Base-by-base conservation (phyloP, 2,113 vertebrate species). In the Tenebrosternarchus preto region DNA sequence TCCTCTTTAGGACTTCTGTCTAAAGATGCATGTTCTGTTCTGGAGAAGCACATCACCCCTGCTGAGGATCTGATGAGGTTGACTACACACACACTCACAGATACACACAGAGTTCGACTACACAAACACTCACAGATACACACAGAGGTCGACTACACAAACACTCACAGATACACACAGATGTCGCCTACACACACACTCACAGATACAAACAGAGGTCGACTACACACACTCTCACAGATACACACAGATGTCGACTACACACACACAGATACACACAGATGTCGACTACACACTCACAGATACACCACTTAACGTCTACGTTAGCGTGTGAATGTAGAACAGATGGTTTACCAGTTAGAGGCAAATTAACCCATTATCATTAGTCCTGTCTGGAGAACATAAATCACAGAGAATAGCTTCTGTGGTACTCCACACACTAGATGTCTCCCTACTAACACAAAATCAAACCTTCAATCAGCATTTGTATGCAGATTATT, bases 401-500 rank as follows among this genome's bases (percentile, higher is more conserved):
- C 39, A 11, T 50, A 9, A 50, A 15, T 50, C 15, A 50, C 5
- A 50, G 43, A 15, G 11, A 50, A 50, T 50, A 50, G 43, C 9
- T 50, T 9, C 43, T 12, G 43, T 50, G 43, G 43, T 50, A 50
- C 9, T 12, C 43, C 43, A 50, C 43, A 50, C 12, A 11, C 12
- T 50, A 50, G 12, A 50, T 50, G 43, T 43, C 39, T 8, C 39
- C 39, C 39, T 43, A 9, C 39, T 43, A 43, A 5, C 39, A 43
- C 39, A 43, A n/a, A n/a, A n/a, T n/a, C n/a, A n/a, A 50, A 15
- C 12, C 9, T 12, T 50, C 9, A 50, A 12, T 50, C 11, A 12
- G 3, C 55, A 19, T 75, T 12, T 80, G 11, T 77, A 19, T 73
- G 56, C 74, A 88, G 87, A 31, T 57, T 88, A 64, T 59, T 86